These are phyloP conservation scores for Leptopilina syphax DNA, from an alignment of 2,888 invertebrate genomes.

Conservation along the genomic window DNA sequence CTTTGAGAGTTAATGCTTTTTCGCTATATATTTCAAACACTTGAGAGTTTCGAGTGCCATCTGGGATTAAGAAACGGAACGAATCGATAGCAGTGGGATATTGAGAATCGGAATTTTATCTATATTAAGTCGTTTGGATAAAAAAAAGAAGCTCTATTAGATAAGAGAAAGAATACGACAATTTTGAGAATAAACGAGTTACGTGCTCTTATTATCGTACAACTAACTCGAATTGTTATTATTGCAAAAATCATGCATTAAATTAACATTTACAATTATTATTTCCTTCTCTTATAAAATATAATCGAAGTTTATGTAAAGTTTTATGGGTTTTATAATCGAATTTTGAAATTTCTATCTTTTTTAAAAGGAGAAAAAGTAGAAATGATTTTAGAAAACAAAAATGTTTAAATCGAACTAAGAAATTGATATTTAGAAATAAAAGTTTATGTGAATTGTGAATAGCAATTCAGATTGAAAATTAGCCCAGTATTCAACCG, in stretches of 20 bases:
- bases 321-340: no score
- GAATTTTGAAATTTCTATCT: no score
- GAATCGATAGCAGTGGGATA: slow-evolving; percentile 32
- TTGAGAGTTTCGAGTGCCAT: slow-evolving; percentile 5
- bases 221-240: neutral
- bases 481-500: no score
- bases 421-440: no score
- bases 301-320: no score
- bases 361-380: no score
- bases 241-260: neutral
- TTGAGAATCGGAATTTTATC: slow-evolving; percentile 13
- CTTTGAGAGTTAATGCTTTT: slow-evolving; percentile 19
- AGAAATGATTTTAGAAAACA: no score
- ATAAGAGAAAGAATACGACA: slow-evolving; percentile 10
- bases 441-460: no score
- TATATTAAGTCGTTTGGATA: slow-evolving; percentile 30
- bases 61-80: slow-evolving; percentile 22
- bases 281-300: no score
- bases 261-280: no score
- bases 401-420: no score
- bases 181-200: slow-evolving; percentile 19
- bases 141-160: slow-evolving; percentile 5
- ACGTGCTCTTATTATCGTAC: slow-evolving; percentile 21
- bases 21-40: neutral
- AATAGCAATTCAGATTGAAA: no score